A percentile compares a stretch with the other conserved stretches of the same genome.
Conservation (phyloP, 2,113 vertebrate genomes). For the Tautogolabrus adspersus region DNA sequence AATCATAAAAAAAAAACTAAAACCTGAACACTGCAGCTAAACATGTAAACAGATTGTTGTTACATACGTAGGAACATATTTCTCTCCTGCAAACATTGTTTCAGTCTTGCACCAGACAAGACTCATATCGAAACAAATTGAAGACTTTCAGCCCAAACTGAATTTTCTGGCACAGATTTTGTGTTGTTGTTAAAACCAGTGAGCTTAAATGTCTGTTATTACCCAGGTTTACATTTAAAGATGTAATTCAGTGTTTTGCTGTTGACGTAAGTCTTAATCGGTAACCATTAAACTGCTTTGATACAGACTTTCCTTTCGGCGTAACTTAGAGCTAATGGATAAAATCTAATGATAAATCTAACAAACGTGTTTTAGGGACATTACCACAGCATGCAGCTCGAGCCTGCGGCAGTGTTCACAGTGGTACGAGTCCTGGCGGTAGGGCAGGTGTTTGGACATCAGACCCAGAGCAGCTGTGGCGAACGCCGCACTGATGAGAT, state of each 20-base stretch:
- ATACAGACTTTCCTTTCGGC: neutral
- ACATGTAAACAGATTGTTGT: too few species aligned
- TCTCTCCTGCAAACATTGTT: conserved; percentile 77
- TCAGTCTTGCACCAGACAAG: conserved; percentile 77
- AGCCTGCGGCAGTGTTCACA: conserved; percentile 84
- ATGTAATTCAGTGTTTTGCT: neutral
- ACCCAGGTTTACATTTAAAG: neutral
- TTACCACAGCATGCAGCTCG: conserved; percentile 84
- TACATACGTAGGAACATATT: neutral
- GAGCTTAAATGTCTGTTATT: too few species aligned
- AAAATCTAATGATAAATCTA: neutral
- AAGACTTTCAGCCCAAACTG: neutral
- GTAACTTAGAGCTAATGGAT: neutral
- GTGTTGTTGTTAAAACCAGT: too few species aligned
- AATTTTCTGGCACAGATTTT: too few species aligned
- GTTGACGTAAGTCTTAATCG: neutral
- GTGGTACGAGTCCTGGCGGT: conserved; percentile 86
- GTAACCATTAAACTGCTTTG: neutral
- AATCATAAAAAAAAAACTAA: too few species aligned
- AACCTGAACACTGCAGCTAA: too few species aligned
- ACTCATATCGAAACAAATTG: conserved; percentile 1
- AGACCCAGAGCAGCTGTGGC: conserved; percentile 82
- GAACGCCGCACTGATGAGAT: conserved; percentile 84
- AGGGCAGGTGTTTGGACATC: conserved; percentile 86
- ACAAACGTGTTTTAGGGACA: neutral